Evolutionary conservation across 2,888 invertebrate genomes (phyloP), one percentile per base, ranked within the genome.

Genomic region (Lagria hirta): DNA sequence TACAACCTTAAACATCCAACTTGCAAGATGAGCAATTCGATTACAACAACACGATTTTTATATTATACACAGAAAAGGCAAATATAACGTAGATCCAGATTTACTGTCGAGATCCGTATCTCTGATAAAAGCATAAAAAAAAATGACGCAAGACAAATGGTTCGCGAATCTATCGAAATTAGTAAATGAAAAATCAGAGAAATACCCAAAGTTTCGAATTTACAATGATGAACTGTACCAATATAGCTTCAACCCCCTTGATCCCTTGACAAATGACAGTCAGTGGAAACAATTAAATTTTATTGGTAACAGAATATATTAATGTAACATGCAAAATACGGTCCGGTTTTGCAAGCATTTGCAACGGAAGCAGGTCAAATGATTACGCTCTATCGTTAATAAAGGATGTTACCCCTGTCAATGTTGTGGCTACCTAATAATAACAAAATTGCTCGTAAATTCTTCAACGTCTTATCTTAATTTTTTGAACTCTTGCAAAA

Each of bases 241-340:
- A 21, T 34, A 47, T 24, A 18, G 8, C 6, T 17, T 30, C n/a
- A 35, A 3, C 29, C n/a, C n/a, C n/a, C 35, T 41, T 46, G 43
- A 8, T 56, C 18, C 16, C 16, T 6, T 24, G 43, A 3, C 22
- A 24, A 8, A 4, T 11, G 17, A 18, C 6, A 49, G 11, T 22
- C 54, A 13, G 22, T 55, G 52, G 55, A 49, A 51, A 20, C 3
- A 24, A 6, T 46, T 55, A 2, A 33, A 53, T 4, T 54, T 52
- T 2, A 46, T 46, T 13, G 32, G 34, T 2, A 11, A 35, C n/a
- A 15, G 49, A 6, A 6, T 8, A 2, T 16, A 40, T 10, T n/a
- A n/a, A n/a, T n/a, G n/a, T n/a, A n/a, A n/a, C n/a, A n/a, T n/a
- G n/a, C n/a, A n/a, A n/a, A n/a, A n/a, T n/a, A n/a, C n/a, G n/a